These are phyloP conservation scores for Podilymbus podiceps DNA, from an alignment of 2,113 vertebrate genomes.

Conservation along the genomic window DNA sequence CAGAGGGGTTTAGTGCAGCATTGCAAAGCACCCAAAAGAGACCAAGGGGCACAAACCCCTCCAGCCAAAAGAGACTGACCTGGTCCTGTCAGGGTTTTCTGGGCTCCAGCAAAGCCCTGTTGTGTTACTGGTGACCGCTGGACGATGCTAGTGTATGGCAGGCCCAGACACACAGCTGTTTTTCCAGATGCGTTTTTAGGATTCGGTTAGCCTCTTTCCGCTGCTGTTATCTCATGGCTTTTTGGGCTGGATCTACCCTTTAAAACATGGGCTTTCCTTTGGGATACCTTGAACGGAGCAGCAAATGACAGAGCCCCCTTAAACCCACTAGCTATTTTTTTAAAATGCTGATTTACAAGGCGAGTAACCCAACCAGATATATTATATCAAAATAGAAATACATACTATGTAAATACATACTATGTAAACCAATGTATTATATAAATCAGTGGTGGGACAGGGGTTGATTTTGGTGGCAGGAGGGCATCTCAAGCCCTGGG, in stretches of 20 bases:
- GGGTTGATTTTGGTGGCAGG: not conserved
- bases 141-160: not conserved
- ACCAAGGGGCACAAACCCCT: not conserved
- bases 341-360: not conserved
- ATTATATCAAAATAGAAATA: not conserved
- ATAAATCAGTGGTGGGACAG: not conserved
- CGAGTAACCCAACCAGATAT: not conserved
- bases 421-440: not conserved
- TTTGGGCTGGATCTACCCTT: not conserved
- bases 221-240: not conserved
- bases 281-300: not conserved
- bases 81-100: not conserved
- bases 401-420: not conserved
- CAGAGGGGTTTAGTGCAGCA: not conserved
- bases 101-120: not conserved
- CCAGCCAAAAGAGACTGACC: not conserved
- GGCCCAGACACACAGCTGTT: not conserved
- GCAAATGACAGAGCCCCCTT: not conserved
- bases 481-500: not conserved
- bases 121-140: not conserved
- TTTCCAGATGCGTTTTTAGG: not conserved
- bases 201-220: not conserved
- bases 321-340: not conserved
- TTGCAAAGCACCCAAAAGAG: not conserved
- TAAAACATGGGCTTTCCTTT: not conserved